Evolutionary conservation across 64 coral and sea anemone genomes (phyloP).

Genomic region (Stichodactyla mertensii): DNA sequence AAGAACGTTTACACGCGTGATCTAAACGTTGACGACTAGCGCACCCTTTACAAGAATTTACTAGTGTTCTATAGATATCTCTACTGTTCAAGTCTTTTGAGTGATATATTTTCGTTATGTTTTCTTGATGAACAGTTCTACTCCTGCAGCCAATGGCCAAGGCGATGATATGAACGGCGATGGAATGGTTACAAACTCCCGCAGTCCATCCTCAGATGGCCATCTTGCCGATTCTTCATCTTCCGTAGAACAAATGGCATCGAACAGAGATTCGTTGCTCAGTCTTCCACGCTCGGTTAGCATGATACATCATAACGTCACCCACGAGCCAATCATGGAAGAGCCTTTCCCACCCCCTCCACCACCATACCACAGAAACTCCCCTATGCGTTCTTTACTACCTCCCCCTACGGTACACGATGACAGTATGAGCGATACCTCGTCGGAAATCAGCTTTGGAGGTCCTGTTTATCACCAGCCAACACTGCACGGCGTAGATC

Average conservation of each 20-base stretch:
- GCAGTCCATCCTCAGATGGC: conserved; percentile 75
- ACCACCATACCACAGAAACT: conserved; percentile 43
- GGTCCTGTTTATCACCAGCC: conserved; percentile 62
- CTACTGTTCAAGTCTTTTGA: too few relatives aligned
- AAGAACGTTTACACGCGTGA: too few relatives aligned
- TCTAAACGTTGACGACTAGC: too few relatives aligned
- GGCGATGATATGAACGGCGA: conserved; percentile 14
- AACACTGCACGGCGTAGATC: conserved; percentile 67
- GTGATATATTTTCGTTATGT: not conserved
- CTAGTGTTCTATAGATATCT: too few relatives aligned
- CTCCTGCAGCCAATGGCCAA: not conserved
- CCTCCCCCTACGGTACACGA: conserved; percentile 48
- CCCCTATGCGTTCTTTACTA: conserved; percentile 37
- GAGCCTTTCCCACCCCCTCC: conserved; percentile 64
- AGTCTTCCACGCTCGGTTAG: conserved; percentile 76
- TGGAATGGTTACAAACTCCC: not conserved
- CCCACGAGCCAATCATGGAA: conserved; percentile 69
- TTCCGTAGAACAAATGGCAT: conserved; percentile 74
- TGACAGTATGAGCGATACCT: conserved; percentile 74
- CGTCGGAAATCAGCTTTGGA: conserved; percentile 71
- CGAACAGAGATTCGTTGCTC: conserved; percentile 70
- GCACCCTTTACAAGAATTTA: too few relatives aligned
- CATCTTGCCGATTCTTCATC: conserved; percentile 87
- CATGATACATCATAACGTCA: conserved; percentile 44
- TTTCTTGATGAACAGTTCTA: not conserved